These are phyloP conservation scores for Panorpa germanica DNA, from an alignment of 2,888 invertebrate species.

Conservation along the genomic window DNA sequence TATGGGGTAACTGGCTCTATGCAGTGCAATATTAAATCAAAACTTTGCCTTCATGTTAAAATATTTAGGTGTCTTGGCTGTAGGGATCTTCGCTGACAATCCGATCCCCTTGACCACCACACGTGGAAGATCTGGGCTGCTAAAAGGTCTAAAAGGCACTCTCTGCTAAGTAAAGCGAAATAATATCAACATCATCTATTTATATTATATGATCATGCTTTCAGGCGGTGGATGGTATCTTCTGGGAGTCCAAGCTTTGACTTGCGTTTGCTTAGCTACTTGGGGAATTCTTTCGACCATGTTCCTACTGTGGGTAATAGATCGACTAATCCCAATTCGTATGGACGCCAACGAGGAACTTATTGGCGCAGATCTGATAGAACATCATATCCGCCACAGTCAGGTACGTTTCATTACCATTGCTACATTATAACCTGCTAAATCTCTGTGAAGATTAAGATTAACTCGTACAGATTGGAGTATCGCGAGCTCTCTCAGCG, in stretches of 20 bases:
- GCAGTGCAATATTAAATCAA: slow-evolving; percentile 1
- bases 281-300: slow-evolving; percentile 64
- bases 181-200: background rate
- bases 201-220: slow-evolving; percentile 1
- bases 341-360: slow-evolving; percentile 75
- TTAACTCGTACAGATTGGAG: slow-evolving; percentile 29
- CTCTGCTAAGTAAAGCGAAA: background rate
- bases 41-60: slow-evolving; percentile 1
- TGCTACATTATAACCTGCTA: slow-evolving; percentile 1
- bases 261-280: slow-evolving; percentile 43
- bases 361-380: slow-evolving; percentile 75
- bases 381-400: slow-evolving; percentile 62
- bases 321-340: slow-evolving; percentile 61
- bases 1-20: slow-evolving; percentile 35
- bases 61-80: slow-evolving; percentile 59
- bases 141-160: slow-evolving; percentile 35
- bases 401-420: slow-evolving; percentile 26
- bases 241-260: slow-evolving; percentile 61
- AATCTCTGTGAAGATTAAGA: slow-evolving; percentile 11
- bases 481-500: slow-evolving; percentile 56
- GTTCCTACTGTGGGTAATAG: slow-evolving; percentile 55
- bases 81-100: slow-evolving; percentile 76
- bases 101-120: slow-evolving; percentile 69
- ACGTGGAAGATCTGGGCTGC: slow-evolving; percentile 49
- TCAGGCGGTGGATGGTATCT: slow-evolving; percentile 75